Base-by-base conservation (phyloP, 2,888 invertebrate genomes). In the Agonopterix heracliana region DNA sequence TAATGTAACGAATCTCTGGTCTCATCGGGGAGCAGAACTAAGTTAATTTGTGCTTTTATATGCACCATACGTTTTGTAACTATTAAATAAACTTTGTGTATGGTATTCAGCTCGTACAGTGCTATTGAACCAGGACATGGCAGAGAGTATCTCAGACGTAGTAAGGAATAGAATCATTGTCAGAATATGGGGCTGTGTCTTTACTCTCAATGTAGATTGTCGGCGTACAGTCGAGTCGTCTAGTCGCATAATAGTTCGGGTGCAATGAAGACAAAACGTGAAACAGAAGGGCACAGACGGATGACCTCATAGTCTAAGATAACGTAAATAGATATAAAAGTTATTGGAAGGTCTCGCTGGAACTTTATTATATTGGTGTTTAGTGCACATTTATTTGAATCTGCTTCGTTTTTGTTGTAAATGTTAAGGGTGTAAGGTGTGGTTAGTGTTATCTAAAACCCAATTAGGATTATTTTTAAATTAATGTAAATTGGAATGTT, bases 221-320 rank as follows among this genome's bases (percentile, higher is more conserved):
- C 51, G 50, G 44, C 51, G 12, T 43, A 45, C 35, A 45, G 48
- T 47, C 56, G 49, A 46, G 50, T 57, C 56, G 54, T 65, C 65
- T 65, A 66, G 67, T 68, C 67, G 58, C 64, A 59, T 59, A 60
- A 57, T 59, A 54, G 54, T 50, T 44, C 53, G 55, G 55, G 59
- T 61, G 67, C 59, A 59, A 56, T 52, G 34, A 1, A 13, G 45
- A 47, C 13, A 14, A 13, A 47, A 13, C 8, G 9, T 14, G 26
- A 26, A 26, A 26, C 9, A 11, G 26, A 26, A 12, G 12, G 17
- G 9, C 26, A 44, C 44, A 34, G 34, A 11, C 10, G 10, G 17
- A 43, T n/a, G 34, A 44, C 34, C 44, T 44, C 44, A 11, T 44
- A 35, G 34, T 44, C 10, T 34, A 12, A 35, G 35, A 12, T 8